Evolutionary conservation across 2,888 invertebrate genomes (phyloP).

Genomic region (Watsonalla binaria): DNA sequence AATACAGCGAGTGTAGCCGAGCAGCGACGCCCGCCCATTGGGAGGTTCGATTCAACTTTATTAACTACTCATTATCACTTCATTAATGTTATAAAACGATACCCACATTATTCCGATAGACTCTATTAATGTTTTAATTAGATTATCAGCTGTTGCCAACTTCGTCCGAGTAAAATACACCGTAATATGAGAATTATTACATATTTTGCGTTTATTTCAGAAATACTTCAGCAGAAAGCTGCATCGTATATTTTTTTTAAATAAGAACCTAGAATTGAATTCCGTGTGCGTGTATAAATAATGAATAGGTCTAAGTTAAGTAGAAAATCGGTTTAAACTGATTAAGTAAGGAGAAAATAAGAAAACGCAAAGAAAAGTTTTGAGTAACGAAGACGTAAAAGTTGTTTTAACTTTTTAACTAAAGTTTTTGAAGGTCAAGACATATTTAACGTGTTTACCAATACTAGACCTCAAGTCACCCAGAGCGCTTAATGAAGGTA

Average conservation of each 20-base stretch:
- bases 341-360: not conserved
- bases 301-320: not conserved
- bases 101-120: not conserved
- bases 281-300: not conserved
- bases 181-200: too few relatives aligned
- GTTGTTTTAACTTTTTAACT: not conserved
- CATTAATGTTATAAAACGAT: conserved; percentile 14
- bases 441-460: too few relatives aligned
- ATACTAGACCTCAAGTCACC: too few relatives aligned
- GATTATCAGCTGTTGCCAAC: too few relatives aligned
- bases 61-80: conserved; percentile 12
- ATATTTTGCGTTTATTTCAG: too few relatives aligned
- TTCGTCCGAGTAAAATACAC: too few relatives aligned
- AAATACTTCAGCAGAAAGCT: too few relatives aligned
- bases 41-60: conserved; percentile 12
- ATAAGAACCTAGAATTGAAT: not conserved
- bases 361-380: not conserved
- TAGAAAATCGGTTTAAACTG: not conserved
- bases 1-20: conserved; percentile 1
- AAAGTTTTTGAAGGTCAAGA: too few relatives aligned
- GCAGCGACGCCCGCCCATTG: conserved; percentile 2
- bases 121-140: not conserved
- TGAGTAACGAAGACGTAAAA: not conserved
- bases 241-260: too few relatives aligned
- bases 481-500: too few relatives aligned